These are phyloP conservation scores for Sparidentex hasta DNA, from an alignment of 2,797 vertebrate species.

Conservation along the genomic window DNA sequence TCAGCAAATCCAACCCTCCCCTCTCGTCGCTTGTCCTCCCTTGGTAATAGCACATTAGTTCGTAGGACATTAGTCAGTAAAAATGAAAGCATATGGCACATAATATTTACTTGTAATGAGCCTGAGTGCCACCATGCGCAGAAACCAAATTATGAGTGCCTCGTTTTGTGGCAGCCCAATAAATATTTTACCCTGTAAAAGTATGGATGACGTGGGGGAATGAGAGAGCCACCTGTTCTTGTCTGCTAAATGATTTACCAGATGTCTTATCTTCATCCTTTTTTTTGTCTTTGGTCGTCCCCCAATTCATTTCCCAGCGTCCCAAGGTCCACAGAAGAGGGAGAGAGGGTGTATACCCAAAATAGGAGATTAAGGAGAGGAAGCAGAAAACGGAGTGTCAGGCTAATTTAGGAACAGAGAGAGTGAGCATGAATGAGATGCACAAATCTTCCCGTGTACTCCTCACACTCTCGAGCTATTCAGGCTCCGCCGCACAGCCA, in stretches of 20 bases:
- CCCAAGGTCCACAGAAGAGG: constrained; percentile 7
- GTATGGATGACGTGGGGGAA: constrained; percentile 62
- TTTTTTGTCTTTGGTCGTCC: constrained; percentile 32
- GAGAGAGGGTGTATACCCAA: constrained; percentile 18
- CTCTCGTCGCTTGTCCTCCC: constrained; percentile 43
- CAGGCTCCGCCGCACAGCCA: neutral
- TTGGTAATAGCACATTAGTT: constrained; percentile 61
- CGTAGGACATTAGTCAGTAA: constrained; percentile 71
- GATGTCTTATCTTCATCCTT: constrained; percentile 56
- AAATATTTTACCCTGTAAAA: constrained; percentile 76
- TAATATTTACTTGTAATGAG: constrained; percentile 80
- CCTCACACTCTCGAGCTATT: constrained; percentile 2
- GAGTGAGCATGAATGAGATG: constrained; percentile 28
- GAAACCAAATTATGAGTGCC: constrained; percentile 74
- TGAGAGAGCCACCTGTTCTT: constrained; percentile 73
- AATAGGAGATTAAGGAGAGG: constrained; percentile 23
- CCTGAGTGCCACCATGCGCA: constrained; percentile 62
- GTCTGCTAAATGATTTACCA: constrained; percentile 67
- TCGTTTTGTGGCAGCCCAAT: constrained; percentile 73
- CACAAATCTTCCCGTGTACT: neutral
- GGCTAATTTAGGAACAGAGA: constrained; percentile 42
- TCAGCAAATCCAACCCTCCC: constrained; percentile 41
- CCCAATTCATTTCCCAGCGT: constrained; percentile 41
- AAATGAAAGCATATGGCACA: constrained; percentile 74
- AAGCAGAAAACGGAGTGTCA: constrained; percentile 20